Conservation (phyloP, 2,113 vertebrate genomes). For the Furnarius figulus region DNA sequence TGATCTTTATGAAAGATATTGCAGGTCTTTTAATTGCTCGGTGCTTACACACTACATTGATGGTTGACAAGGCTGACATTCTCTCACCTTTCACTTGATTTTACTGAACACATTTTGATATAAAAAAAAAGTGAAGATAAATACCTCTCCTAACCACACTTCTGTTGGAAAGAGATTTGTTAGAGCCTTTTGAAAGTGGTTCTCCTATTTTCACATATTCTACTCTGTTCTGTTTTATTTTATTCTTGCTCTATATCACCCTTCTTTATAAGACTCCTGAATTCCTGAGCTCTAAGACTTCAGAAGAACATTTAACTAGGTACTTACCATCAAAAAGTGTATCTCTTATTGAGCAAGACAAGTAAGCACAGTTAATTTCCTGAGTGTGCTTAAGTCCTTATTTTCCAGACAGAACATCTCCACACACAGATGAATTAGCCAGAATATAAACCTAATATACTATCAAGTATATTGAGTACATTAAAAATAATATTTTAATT, state of each 20-base stretch:
- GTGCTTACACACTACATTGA: neutral
- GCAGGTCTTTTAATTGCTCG: constrained; percentile 32
- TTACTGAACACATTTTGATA: neutral
- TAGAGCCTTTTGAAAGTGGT: neutral
- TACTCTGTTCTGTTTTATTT: neutral
- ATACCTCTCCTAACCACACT: neutral
- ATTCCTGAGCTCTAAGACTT: neutral
- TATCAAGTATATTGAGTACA: neutral
- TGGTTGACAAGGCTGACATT: constrained; percentile 29
- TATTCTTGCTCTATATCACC: neutral
- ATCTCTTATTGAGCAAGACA: neutral
- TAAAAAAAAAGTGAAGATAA: neutral
- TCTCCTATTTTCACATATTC: neutral
- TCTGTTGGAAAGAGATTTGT: neutral
- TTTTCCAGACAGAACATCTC: neutral
- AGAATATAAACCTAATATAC: neutral
- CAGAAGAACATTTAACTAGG: neutral
- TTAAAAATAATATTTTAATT: neutral
- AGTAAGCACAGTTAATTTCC: neutral
- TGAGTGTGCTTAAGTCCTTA: neutral
- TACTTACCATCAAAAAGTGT: neutral
- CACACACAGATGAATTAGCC: neutral
- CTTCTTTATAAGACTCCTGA: neutral
- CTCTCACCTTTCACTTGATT: constrained; percentile 20
- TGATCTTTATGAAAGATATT: constrained; percentile 50